Evolutionary conservation across 2,888 invertebrate genomes (phyloP), one percentile per base, ranked within the genome.

Genomic region (Abscondita cerata): DNA sequence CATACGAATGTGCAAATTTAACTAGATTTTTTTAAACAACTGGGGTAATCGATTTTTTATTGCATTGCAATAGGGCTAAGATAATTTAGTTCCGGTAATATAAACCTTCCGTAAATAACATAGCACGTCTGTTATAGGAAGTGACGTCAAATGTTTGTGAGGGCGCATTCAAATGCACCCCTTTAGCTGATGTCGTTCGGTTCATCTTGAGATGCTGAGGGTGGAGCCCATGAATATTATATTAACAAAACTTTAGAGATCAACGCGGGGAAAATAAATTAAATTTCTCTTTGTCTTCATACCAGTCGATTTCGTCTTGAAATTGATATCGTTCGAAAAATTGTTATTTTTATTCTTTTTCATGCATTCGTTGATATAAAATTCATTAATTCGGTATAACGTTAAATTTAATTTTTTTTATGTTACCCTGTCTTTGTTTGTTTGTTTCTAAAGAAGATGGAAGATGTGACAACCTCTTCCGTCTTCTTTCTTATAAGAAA

Each of bases 101-200:
- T 60, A 63, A 66, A 55, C 59, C 54, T 36, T 58, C 66, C 59
- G 68, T 66, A 69, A 66, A 62, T 65, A 61, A 56, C 61, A 44
- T 62, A 60, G 65, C 68, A 66, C 68, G 66, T 66, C 58, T 62
- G 52, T 57, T 51, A 51, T 53, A 61, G 67, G 66, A 64, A 65
- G 61, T 53, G 61, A 59, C 57, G 60, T 54, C 57, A 57, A 65
- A 63, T 51, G 63, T 56, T 62, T 62, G 67, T 67, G 66, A 66
- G 68, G 68, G 65, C 57, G 66, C 68, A 70, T 62, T 62, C 67
- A 70, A 70, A 70, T 70, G 69, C 68, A 68, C 69, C 68, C 69
- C 68, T 66, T 66, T 66, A 52, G 55, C 55, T 66, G 62, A 62
- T 52, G 53, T 48, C 64, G 56, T 52, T 50, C 50, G 54, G 47